phyloP scores from a whole-genome alignment of 2,888 invertebrate species.

The Rhyacophila evoluta region DNA sequence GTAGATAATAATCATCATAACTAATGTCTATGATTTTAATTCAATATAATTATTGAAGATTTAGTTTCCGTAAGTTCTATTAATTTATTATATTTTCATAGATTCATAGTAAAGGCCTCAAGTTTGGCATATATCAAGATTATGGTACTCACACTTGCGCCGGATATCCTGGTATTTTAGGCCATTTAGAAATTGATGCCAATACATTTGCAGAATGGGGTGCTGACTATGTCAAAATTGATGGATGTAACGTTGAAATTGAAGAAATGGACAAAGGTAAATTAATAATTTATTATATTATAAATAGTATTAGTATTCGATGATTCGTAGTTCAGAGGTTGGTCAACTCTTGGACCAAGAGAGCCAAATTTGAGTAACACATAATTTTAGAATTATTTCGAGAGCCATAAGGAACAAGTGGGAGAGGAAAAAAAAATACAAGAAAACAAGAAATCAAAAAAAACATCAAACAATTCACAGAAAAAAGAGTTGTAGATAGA shows the following conservation, averaged over 20 bases:
- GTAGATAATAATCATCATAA: too few species aligned
- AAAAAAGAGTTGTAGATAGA: too few species aligned
- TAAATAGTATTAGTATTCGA: too few species aligned
- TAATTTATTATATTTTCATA: conserved; percentile 57
- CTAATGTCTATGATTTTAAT: too few species aligned
- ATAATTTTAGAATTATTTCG: too few species aligned
- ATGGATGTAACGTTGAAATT: conserved; percentile 80
- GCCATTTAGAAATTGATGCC: conserved; percentile 76
- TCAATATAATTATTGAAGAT: not conserved
- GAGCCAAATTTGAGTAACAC: too few species aligned
- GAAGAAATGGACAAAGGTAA: conserved; percentile 66
- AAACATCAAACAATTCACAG: too few species aligned
- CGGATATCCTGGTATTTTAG: conserved; percentile 80
- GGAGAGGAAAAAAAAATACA: too few species aligned
- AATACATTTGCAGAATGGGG: conserved; percentile 82
- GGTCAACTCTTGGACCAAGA: too few species aligned
- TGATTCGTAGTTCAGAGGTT: too few species aligned
- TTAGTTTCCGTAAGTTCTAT: not conserved
- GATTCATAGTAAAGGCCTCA: conserved; percentile 78
- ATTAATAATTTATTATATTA: conserved; percentile 52
- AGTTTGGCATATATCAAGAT: conserved; percentile 85
- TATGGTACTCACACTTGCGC: conserved; percentile 82
- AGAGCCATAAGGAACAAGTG: too few species aligned
- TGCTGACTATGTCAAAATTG: conserved; percentile 84
- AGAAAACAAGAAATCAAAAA: too few species aligned